Base-by-base conservation (phyloP, 2,888 invertebrate species). In the Trissonchulus latispiculum region DNA sequence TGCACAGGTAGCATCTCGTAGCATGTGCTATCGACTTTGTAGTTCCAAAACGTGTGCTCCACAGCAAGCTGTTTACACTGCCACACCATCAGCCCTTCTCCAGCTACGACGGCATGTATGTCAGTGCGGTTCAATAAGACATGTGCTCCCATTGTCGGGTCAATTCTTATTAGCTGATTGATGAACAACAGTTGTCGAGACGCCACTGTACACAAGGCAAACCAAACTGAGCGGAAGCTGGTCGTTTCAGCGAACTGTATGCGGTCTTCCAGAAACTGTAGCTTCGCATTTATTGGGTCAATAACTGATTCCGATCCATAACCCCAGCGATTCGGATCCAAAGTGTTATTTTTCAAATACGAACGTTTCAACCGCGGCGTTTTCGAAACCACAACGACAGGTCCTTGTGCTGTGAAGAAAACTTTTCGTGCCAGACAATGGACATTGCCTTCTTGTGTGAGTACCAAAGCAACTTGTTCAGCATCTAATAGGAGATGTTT, bases 31-130 rank as follows among this genome's bases (percentile, higher is more conserved):
- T 71, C 37, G 29, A 71, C 61, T 33, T 59, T 8, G 61, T 71
- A 61, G 33, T 71, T 32, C 71, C 71, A 71, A 29, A 61, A 71
- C 2, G 61, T 61, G 2, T 23, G 18, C 8, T 29, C 61, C 23
- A 61, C 61, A 8, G 36, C 2, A 2, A 71, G 3, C 35, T 71
- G 8, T 18, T 28, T 8, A 33, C 71, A 71, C 29, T 71, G 33
- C 61, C 61, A 59, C 2, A 71, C 35, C 71, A 71, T 71, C 3
- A 71, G 61, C 3, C 28, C 71, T 61, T 71, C 61, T 2, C 71
- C 71, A 23, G 71, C 71, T 18, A 71, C 36, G 29, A 32, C 8
- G 2, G 71, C 61, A 29, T 33, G n/a, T n/a, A 71, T 61, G 33
- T 71, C 71, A 18, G 36, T 32, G 15, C 71, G 71, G 2, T 32